These are phyloP conservation scores for Eristalinus sepulchralis DNA, from an alignment of 2,888 invertebrate genomes.

Conservation along the genomic window DNA sequence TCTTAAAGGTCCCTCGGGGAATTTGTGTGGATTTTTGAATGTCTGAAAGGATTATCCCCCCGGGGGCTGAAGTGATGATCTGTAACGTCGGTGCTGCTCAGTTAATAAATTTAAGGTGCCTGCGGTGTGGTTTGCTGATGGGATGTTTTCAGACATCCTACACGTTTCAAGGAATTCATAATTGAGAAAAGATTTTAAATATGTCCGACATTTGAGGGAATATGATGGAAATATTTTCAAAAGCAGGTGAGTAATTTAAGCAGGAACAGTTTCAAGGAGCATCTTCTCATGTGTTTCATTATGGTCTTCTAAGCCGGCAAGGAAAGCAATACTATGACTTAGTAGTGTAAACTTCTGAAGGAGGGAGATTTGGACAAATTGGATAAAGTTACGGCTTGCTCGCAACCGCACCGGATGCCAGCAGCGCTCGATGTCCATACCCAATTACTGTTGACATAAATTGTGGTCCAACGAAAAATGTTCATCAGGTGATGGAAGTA, in stretches of 20 bases:
- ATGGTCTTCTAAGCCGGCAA: no score
- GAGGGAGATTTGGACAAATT: no score
- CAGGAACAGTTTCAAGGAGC: neutral
- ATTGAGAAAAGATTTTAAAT: neutral
- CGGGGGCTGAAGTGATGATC: neutral
- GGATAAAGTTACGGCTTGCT: no score
- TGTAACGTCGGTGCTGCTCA: neutral
- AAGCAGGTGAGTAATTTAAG: neutral
- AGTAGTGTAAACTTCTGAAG: no score
- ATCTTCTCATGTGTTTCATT: no score
- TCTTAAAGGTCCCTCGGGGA: slow-evolving; percentile 27
- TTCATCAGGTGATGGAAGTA: no score
- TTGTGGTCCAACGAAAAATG: no score
- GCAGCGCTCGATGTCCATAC: no score
- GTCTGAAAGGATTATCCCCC: neutral
- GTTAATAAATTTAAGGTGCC: neutral
- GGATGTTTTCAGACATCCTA: neutral
- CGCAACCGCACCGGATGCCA: no score
- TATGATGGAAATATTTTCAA: neutral
- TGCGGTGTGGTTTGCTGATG: neutral
- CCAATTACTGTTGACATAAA: no score
- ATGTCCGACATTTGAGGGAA: neutral
- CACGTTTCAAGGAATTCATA: neutral
- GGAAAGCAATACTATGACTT: no score
- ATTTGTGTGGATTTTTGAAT: neutral